Evolutionary conservation across 92 coral and sea anemone genomes (phyloP).

Genomic region (Galaxea fascicularis): DNA sequence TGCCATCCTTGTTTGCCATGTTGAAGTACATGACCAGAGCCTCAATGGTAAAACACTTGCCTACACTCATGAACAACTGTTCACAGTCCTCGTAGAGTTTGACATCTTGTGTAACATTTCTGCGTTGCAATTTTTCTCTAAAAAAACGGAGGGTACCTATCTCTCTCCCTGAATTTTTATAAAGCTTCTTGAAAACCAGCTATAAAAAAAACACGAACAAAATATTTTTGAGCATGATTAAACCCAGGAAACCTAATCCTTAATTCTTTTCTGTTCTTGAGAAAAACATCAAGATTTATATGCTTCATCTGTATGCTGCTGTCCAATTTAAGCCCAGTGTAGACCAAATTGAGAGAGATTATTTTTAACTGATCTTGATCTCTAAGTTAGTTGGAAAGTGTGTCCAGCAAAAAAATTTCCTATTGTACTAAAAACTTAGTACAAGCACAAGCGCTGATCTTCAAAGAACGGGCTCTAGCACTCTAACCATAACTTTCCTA

Average conservation of each 20-base stretch:
- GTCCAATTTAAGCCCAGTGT: neutral
- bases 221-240: too few relatives aligned
- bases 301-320: conserved; percentile 3
- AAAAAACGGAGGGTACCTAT: neutral
- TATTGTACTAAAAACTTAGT: too few relatives aligned
- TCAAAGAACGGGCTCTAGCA: too few relatives aligned
- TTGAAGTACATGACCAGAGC: too few relatives aligned
- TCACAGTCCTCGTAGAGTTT: too few relatives aligned
- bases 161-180: neutral
- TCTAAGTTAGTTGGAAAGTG: neutral
- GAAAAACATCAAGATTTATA: neutral
- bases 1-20: too few relatives aligned
- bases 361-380: neutral
- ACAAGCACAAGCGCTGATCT: too few relatives aligned
- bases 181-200: neutral
- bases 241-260: neutral
- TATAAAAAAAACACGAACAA: too few relatives aligned
- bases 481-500: too few relatives aligned
- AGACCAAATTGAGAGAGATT: conserved; percentile 12
- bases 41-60: too few relatives aligned
- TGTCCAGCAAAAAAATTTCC: neutral
- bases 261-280: conserved; percentile 1
- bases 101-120: too few relatives aligned
- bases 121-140: neutral
- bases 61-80: too few relatives aligned